A percentile compares a stretch with the other conserved stretches of the same genome.
Conservation (phyloP, 2,888 invertebrate genomes). For the Drosophila nigritarsus region DNA sequence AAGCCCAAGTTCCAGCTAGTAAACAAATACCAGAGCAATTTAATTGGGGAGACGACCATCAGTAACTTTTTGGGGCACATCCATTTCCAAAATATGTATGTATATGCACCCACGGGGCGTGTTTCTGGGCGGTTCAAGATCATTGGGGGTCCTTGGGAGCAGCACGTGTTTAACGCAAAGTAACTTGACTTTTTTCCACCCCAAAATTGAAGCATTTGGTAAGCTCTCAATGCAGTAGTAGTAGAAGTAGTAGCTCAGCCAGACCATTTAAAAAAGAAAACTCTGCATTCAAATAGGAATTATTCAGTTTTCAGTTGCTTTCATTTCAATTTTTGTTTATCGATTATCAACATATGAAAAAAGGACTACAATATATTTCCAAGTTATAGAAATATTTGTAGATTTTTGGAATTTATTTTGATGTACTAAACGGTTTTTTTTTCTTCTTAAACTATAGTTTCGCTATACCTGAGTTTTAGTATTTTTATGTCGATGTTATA, state of each 20-base stretch:
- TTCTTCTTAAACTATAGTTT: background rate
- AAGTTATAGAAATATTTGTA: too few species aligned
- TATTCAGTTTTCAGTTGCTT: background rate
- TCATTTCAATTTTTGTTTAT: background rate
- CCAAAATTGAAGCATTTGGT: constrained; percentile 13
- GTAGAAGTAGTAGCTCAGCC: background rate
- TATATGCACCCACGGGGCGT: constrained; percentile 14
- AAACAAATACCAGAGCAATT: constrained; percentile 67
- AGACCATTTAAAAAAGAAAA: background rate
- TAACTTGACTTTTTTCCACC: constrained; percentile 28
- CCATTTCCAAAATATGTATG: constrained; percentile 2
- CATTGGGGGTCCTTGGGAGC: constrained; percentile 7
- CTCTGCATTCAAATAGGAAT: background rate
- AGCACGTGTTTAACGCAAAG: constrained; percentile 16
- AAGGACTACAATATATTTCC: background rate
- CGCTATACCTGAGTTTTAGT: accelerated
- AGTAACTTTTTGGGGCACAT: constrained; percentile 18
- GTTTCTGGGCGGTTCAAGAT: constrained; percentile 23
- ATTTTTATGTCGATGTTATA: accelerated
- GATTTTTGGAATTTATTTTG: background rate
- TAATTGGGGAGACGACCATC: constrained; percentile 71
- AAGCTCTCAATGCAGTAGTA: constrained; percentile 1
- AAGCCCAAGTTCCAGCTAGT: constrained; percentile 56
- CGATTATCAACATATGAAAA: background rate
- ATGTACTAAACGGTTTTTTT: too few species aligned